Evolutionary conservation across 2,797 vertebrate species (phyloP).

Genomic region (Lagocephalus sceleratus): DNA sequence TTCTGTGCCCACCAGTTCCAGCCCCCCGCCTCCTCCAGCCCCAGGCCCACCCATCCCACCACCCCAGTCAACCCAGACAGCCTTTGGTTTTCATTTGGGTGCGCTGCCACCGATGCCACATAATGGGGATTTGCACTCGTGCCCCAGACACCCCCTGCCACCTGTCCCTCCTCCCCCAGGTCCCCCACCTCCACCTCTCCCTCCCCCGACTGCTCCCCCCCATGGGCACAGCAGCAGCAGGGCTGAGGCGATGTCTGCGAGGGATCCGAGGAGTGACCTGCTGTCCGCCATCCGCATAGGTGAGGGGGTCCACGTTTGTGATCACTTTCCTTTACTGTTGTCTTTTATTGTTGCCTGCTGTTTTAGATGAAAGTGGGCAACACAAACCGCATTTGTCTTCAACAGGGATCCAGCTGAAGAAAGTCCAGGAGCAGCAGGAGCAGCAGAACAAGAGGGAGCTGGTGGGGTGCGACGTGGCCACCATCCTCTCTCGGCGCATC

Average conservation of each 20-base stretch:
- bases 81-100: conserved; percentile 77
- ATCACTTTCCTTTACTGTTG: not conserved
- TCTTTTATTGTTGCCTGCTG: not conserved
- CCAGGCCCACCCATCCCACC: conserved; percentile 80
- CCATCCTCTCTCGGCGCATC: conserved; percentile 93
- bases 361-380: not conserved
- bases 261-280: conserved; percentile 83
- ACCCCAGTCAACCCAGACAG: conserved; percentile 80
- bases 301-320: conserved; percentile 54
- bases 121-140: conserved; percentile 49
- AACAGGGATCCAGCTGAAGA: conserved; percentile 92
- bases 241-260: conserved; percentile 70
- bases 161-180: conserved; percentile 73
- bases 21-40: conserved; percentile 67
- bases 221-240: conserved; percentile 56
- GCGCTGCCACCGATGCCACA: conserved; percentile 48
- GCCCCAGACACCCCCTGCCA: conserved; percentile 60
- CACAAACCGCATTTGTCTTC: conserved; percentile 1
- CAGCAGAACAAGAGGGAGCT: conserved; percentile 89
- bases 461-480: conserved; percentile 91
- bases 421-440: conserved; percentile 92
- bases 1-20: conserved; percentile 63
- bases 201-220: conserved; percentile 41
- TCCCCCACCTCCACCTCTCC: conserved; percentile 62
- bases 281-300: conserved; percentile 88